phyloP scores from a whole-genome alignment of 2,888 invertebrate species.

The Zootermopsis nevadensis region DNA sequence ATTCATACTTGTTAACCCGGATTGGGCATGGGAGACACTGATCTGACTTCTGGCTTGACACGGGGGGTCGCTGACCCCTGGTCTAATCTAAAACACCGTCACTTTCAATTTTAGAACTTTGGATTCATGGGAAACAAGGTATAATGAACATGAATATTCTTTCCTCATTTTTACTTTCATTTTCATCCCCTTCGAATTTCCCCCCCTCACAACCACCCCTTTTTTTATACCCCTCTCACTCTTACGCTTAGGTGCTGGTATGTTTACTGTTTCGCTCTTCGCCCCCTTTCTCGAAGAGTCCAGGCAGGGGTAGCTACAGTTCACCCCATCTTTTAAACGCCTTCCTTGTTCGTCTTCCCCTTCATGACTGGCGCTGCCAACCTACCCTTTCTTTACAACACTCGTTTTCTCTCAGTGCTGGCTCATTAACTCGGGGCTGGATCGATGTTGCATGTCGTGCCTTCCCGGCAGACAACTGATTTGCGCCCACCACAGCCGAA shows the following conservation, averaged over 20 bases:
- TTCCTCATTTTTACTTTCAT: conserved; percentile 37
- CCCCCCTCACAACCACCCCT: neutral
- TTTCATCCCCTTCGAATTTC: conserved; percentile 37
- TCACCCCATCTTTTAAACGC: conserved; percentile 38
- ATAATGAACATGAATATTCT: conserved; percentile 41
- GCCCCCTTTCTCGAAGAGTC: conserved; percentile 9
- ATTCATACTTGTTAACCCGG: too few relatives aligned
- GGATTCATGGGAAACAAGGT: conserved; percentile 35
- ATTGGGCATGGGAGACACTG: too few relatives aligned
- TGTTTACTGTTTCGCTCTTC: neutral
- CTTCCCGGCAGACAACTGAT: conserved; percentile 35
- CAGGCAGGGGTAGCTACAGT: conserved; percentile 20
- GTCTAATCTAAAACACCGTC: neutral
- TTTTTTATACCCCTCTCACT: neutral
- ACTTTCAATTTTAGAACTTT: conserved; percentile 12
- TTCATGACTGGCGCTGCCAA: conserved; percentile 33
- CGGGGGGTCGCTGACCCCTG: neutral
- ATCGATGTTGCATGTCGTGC: conserved; percentile 20
- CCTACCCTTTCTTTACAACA: conserved; percentile 31
- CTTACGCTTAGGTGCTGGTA: too few relatives aligned
- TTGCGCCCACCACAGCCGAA: conserved; percentile 31
- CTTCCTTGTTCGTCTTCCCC: conserved; percentile 21
- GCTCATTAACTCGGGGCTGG: conserved; percentile 27
- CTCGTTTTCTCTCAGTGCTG: conserved; percentile 30
- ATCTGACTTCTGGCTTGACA: too few relatives aligned